Base-by-base conservation (phyloP, 2,797 vertebrate genomes). In the Silurus aristotelis region DNA sequence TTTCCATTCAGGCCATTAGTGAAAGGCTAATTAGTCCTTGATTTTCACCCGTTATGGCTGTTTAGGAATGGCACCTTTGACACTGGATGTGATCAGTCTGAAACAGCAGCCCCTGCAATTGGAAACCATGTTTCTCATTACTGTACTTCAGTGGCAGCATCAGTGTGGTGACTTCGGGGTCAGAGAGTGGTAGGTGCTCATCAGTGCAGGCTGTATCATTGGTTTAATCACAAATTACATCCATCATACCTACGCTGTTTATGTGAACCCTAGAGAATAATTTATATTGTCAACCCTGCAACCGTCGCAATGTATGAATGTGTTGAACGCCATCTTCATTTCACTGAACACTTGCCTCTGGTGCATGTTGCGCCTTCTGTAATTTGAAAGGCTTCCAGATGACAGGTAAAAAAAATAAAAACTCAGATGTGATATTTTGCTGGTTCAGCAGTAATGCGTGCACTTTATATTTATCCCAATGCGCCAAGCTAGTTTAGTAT, bases 251-350 rank as follows among this genome's bases (percentile, higher is more conserved):
- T 70, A 91, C 90, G 88, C 88, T 87, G 89, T 88, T 83, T 12
- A 25, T 83, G 84, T 89, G 86, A 87, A 83, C 72, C 90, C 19
- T 19, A 63, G 89, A 88, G 83, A 88, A 80, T 89, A 27, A 87
- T 78, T 63, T 81, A 82, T 87, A 86, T 80, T 66, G 7, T n/a
- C 87, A 88, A 89, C 89, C 90, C 80, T 84, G 86, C 91, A 90
- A 90, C 89, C 80, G 60, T 90, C 86, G 88, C 79, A 60, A 73
- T 89, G 83, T 85, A 67, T 66, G 25, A 15, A 89, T 52, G 68
- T 86, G 75, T 61, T 89, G 88, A 92, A 92, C 93, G 90, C 92
- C 88, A 90, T 84, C 87, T 90, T 92, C 87, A 87, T 90, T 92
- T 93, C 93, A 83, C 85, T 80, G 88, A 85, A 60, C 77, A 58